These are phyloP conservation scores for Aphis gossypii DNA, from an alignment of 1,140 invertebrate species.

Conservation along the genomic window DNA sequence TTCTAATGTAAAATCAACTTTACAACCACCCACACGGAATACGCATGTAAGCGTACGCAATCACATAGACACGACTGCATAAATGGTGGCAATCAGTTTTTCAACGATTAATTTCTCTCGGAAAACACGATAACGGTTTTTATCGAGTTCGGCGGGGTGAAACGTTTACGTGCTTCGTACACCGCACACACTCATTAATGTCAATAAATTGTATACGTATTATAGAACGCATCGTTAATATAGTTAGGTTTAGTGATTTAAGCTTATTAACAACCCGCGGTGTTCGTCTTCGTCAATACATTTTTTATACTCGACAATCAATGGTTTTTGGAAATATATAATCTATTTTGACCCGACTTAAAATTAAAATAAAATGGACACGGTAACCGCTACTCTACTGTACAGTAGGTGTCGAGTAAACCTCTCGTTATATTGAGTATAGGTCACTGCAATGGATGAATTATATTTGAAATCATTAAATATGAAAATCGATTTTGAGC, in stretches of 20 bases:
- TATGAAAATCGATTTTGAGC: not conserved
- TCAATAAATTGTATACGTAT: not conserved
- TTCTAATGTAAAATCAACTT: not conserved
- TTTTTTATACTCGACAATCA: no score
- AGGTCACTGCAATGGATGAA: not conserved
- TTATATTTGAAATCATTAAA: not conserved
- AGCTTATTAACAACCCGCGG: not conserved
- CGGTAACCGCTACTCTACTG: no score
- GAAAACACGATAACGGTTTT: not conserved
- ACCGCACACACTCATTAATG: not conserved
- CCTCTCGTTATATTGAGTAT: not conserved
- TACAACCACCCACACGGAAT: not conserved
- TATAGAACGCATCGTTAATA: no score
- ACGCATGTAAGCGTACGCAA: no score
- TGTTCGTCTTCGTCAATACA: no score
- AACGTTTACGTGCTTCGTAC: not conserved
- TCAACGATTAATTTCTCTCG: not conserved
- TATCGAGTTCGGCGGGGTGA: not conserved
- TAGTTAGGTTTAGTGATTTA: not conserved
- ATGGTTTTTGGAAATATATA: no score
- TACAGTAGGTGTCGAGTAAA: no score
- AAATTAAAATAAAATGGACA: no score
- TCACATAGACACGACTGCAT: not conserved
- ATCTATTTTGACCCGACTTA: no score
- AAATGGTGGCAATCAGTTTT: not conserved